Evolutionary conservation across 2,113 vertebrate species (phyloP), one percentile per base, ranked within the genome.

Genomic region (Heptranchias perlo): DNA sequence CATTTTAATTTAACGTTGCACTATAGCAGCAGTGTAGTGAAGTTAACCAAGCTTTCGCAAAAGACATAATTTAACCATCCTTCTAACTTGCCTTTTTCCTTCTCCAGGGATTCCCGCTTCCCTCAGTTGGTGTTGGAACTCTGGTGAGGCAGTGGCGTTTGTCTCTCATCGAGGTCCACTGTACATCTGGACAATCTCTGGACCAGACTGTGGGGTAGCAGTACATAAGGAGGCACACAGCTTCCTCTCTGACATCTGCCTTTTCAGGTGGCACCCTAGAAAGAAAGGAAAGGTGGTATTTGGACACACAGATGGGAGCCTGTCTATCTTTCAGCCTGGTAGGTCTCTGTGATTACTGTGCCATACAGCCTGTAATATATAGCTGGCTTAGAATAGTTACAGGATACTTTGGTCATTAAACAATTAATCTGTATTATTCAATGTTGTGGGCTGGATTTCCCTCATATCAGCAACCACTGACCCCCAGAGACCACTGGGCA

Each of bases 271-370:
- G 99, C 99, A 99, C 96, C 98, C 98, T 0, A 97, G 97, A 91
- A 99, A 98, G 97, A 99, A 98, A 96, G 99, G 98, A n/a, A 99
- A 99, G 96, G 97, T 99, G 94, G 98, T 98, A 25, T 99, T 99
- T 96, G 99, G 99, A 58, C 99, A 99, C 97, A 98, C 98, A 1
- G 99, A 99, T 96, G 99, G 99, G 67, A 99, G 99, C 96, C 97
- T 99, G 10, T 99, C 99, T 14, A 96, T 99, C 96, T 99, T 99
- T 96, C 99, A 99, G 95, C 98, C 99, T 97, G 99, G 99, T 99
- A 97, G 97, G 96, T 96, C 76, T 54, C 2, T 0, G 31, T 39
- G 64, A 16, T 28, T 35, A 44, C 31, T 64, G 13, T 31, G 91
- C 47, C 91, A 28, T n/a, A 73, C 35, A 67, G 35, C 16, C 3